Percentiles rank a stretch among this genome's conserved stretches.
phyloP scores from a whole-genome alignment of 1,140 invertebrate genomes.

The Batillaria attramentaria region DNA sequence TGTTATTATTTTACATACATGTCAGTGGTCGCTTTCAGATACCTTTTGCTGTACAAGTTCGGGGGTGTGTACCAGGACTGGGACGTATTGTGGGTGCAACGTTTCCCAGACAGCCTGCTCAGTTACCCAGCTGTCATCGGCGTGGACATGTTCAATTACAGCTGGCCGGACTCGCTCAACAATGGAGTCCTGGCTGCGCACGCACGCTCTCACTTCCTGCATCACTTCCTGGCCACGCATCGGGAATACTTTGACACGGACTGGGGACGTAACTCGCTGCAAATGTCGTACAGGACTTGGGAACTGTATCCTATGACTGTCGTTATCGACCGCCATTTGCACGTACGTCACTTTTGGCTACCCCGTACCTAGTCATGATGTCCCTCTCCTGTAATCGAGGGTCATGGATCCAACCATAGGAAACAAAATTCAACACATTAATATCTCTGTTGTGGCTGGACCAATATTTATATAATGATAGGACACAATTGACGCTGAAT shows the following conservation, averaged over 20 bases:
- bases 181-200: conserved; percentile 34
- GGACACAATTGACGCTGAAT: no score
- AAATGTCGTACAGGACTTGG: conserved; percentile 34
- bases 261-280: conserved; percentile 28
- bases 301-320: conserved; percentile 4
- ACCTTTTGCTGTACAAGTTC: neutral
- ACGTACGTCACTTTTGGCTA: no score
- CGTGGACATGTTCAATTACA: conserved; percentile 26
- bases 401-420: no score
- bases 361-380: no score
- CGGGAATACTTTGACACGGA: conserved; percentile 18
- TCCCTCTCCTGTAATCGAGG: no score
- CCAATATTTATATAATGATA: no score
- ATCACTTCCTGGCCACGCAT: conserved; percentile 29
- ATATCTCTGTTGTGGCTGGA: no score
- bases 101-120: conserved; percentile 25
- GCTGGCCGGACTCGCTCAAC: conserved; percentile 40
- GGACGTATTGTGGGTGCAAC: conserved; percentile 36
- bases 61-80: conserved; percentile 29
- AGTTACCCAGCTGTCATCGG: conserved; percentile 31
- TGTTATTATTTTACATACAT: no score
- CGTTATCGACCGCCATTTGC: neutral
- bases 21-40: no score
- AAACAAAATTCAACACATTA: no score
- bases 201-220: conserved; percentile 29